Conservation (phyloP, 2,797 vertebrate genomes). For the Alectoris magna region DNA sequence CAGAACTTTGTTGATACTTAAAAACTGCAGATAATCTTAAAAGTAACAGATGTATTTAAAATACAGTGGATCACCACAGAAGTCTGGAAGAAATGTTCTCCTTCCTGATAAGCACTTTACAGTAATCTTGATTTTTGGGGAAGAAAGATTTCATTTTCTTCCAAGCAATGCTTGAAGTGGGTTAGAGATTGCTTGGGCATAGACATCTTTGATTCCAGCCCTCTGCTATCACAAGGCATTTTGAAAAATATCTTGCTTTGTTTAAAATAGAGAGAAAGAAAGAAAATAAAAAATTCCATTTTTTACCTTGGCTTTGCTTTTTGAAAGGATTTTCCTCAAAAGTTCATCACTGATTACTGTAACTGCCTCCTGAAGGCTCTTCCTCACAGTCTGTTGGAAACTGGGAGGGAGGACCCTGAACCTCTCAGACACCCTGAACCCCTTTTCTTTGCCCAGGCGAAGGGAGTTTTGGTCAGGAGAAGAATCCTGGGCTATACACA, state of each 20-base stretch:
- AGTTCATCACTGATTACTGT: not conserved
- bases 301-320: not conserved
- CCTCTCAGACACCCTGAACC: rapidly evolving
- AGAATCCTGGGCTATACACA: not conserved
- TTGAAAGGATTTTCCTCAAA: not conserved
- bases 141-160: not conserved
- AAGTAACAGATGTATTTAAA: not conserved
- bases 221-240: not conserved
- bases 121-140: not conserved
- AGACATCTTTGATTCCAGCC: not conserved
- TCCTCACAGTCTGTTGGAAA: not conserved
- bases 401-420: not conserved
- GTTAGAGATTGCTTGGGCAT: not conserved
- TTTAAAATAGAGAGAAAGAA: not conserved
- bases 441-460: not conserved
- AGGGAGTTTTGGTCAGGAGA: not conserved
- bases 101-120: not conserved
- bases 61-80: not conserved
- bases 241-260: not conserved
- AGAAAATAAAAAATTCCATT: not conserved
- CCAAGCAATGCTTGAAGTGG: not conserved
- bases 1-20: not conserved
- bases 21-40: not conserved
- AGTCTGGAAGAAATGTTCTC: not conserved
- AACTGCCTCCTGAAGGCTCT: not conserved